These are phyloP conservation scores for Azorinus chamasolen DNA, from an alignment of 2,888 invertebrate genomes.

Conservation along the genomic window DNA sequence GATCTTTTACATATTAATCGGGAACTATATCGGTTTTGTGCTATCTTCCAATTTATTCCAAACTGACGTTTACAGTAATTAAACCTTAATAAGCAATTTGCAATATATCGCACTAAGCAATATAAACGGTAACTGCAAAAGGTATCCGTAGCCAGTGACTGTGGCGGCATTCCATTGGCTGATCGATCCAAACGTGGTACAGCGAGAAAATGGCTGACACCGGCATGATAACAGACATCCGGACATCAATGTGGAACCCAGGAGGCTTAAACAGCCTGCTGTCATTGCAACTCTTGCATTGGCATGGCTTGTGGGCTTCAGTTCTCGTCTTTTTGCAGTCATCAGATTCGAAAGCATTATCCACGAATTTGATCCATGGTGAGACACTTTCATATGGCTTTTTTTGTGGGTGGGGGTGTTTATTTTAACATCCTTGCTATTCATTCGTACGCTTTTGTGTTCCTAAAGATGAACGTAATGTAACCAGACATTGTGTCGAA, in stretches of 20 bases:
- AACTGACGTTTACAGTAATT: too few species aligned
- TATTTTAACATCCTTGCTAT: too few species aligned
- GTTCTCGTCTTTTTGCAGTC: constrained; percentile 98
- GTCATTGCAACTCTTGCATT: constrained; percentile 95
- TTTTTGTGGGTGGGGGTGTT: too few species aligned
- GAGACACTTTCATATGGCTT: constrained; percentile 83
- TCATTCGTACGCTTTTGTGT: too few species aligned
- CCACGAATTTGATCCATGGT: constrained; percentile 99
- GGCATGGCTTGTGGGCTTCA: constrained; percentile 99
- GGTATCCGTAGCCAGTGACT: not conserved
- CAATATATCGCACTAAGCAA: too few species aligned
- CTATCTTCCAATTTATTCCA: too few species aligned
- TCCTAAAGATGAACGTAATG: too few species aligned
- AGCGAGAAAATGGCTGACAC: constrained; percentile 85
- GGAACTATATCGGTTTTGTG: too few species aligned
- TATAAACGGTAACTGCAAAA: too few species aligned
- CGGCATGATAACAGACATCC: constrained; percentile 84
- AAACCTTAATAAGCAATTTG: too few species aligned
- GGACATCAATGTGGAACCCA: constrained; percentile 84
- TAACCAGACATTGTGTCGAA: too few species aligned
- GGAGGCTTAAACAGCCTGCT: constrained; percentile 89
- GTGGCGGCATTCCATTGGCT: constrained; percentile 80
- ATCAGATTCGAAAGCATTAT: constrained; percentile 99
- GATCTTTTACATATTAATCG: too few species aligned
- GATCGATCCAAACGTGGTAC: constrained; percentile 72